These are phyloP conservation scores for Fukomys damarensis DNA, from an alignment of 2,113 vertebrate species.

Conservation along the genomic window DNA sequence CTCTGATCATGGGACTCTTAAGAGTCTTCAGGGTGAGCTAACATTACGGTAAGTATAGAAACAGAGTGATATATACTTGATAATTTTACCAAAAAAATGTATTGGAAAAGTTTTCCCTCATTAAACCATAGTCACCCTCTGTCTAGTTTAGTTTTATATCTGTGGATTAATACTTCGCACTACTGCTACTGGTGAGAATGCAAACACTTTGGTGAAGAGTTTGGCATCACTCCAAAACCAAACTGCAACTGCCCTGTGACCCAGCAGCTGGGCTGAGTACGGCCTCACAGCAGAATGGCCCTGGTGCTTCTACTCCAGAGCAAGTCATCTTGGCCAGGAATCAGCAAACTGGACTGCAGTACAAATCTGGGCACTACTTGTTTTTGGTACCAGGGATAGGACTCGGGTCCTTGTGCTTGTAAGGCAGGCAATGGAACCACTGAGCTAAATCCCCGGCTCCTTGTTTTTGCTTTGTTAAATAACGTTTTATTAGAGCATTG, in stretches of 20 bases:
- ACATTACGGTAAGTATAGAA: neutral
- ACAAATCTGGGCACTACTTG: neutral
- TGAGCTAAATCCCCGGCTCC: too few species aligned
- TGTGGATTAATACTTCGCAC: neutral
- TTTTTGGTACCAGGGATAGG: neutral
- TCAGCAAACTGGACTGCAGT: neutral
- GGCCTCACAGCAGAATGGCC: neutral
- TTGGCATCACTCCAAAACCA: neutral
- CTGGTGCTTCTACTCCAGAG: neutral
- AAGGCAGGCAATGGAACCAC: too few species aligned
- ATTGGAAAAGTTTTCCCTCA: neutral
- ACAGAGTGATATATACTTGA: neutral
- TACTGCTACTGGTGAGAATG: neutral
- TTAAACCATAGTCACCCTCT: neutral
- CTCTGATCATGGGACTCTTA: neutral
- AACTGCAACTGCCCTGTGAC: neutral
- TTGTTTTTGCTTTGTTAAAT: neutral
- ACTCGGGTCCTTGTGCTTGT: too few species aligned
- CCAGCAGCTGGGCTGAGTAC: neutral
- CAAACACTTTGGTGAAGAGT: neutral
- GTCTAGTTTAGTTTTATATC: neutral
- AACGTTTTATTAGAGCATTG: neutral
- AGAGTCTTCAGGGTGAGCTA: neutral
- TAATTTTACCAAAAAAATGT: slow-evolving; percentile 9
- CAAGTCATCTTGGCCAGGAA: neutral